A percentile compares a stretch with the other conserved stretches of the same genome.
Evolutionary conservation across 1,140 invertebrate genomes (phyloP).

Genomic region (Arctopsyche grandis): DNA sequence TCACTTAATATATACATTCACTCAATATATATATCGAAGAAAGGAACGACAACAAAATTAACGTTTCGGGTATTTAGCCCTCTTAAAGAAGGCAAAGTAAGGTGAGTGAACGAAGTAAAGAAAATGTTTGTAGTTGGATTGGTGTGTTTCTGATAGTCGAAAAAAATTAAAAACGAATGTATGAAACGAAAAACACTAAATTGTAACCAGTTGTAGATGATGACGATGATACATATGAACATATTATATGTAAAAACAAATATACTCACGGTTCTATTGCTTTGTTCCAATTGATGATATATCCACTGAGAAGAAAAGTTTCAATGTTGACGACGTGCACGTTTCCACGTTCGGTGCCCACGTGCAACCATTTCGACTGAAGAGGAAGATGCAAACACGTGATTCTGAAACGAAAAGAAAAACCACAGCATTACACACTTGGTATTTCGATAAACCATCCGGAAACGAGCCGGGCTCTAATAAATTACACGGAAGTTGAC

Average conservation of each 20-base stretch:
- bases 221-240: neutral
- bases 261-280: slow-evolving; percentile 97
- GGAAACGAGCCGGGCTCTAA: neutral
- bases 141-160: too few relatives aligned
- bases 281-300: slow-evolving; percentile 99
- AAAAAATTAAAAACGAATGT: too few relatives aligned
- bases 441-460: neutral
- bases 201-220: too few relatives aligned
- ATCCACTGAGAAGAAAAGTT: slow-evolving; percentile 94
- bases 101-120: too few relatives aligned
- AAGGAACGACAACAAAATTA: too few relatives aligned
- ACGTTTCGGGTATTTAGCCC: too few relatives aligned
- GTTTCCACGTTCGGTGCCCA: slow-evolving; percentile 98
- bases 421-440: neutral
- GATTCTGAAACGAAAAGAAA: slow-evolving; percentile 73
- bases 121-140: too few relatives aligned
- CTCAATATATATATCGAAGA: too few relatives aligned
- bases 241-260: neutral
- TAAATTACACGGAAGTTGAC: neutral
- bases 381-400: slow-evolving; percentile 93
- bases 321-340: slow-evolving; percentile 98
- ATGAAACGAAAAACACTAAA: too few relatives aligned
- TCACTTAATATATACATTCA: too few relatives aligned
- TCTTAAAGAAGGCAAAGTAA: too few relatives aligned
- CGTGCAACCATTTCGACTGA: slow-evolving; percentile 98